Base-by-base conservation (phyloP, 2,888 invertebrate species). In the Meiosimyza decipiens region DNA sequence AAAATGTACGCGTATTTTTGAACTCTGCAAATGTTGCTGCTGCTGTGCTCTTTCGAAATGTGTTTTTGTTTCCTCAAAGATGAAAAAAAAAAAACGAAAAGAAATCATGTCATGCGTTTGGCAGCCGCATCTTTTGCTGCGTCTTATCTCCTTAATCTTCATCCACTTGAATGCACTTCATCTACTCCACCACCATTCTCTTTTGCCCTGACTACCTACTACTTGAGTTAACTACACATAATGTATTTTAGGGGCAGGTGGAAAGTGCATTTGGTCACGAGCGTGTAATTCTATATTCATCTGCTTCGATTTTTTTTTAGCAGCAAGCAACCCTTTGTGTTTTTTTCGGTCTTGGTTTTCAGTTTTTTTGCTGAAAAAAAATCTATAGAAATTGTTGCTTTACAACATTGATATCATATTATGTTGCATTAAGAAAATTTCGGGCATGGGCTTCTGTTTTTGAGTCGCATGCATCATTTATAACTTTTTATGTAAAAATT, bases 181-280 rank as follows among this genome's bases (percentile, higher is more conserved):
- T 40, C 51, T 28, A 13, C 57, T 15, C 59, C 59, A 28, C 59
- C 59, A 15, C 11, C 18, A 55, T 28, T 28, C 28, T 13, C 40
- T 55, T 5, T 55, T 55, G 16, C 55, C 55, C 55, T 12, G 55
- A 16, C n/a, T 54, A n/a, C n/a, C 16, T 54, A n/a, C 54, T 16
- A n/a, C 54, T 16, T 54, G n/a, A 16, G 16, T 16, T 54, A 54
- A 16, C 54, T 16, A 54, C 54, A 54, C 13, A 47, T 6, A 49
- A 15, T 33, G 12, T 55, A 57, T 73, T 70, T 64, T 65, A 52
- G 51, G 70, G 66, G 73, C 73, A 73, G 73, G 73, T 73, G 73
- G 71, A 73, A 69, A 69, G 69, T 69, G 62, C 69, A 69, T 69
- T 50, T 69, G 69, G 69, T 62, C 69, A 69, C 69, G 69, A 47